Conservation (phyloP, 2,113 vertebrate species). For the Hystrix cristata region DNA sequence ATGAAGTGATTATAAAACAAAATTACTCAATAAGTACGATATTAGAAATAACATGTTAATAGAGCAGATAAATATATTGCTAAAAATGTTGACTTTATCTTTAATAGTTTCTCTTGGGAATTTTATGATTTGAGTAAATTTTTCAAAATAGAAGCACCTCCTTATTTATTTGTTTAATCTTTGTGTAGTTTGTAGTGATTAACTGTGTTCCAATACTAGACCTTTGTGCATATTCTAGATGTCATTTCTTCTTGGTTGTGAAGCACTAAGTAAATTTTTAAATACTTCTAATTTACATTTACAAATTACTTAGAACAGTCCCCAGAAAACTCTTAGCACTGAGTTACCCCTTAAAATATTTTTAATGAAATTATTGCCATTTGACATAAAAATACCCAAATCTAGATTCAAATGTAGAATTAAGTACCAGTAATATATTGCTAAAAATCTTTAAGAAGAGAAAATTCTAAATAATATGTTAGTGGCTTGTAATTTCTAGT, state of each 20-base stretch:
- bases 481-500: conserved; percentile 66
- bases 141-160: background rate
- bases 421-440: background rate
- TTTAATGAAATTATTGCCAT: conserved; percentile 39
- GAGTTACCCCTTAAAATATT: background rate
- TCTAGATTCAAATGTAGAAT: conserved; percentile 31
- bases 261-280: background rate
- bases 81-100: background rate
- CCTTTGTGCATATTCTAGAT: background rate
- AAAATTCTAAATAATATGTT: conserved; percentile 62
- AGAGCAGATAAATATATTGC: conserved; percentile 32
- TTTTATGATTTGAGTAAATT: conserved; percentile 18
- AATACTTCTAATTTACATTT: background rate
- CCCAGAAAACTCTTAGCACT: background rate
- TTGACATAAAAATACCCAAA: conserved; percentile 3
- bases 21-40: conserved; percentile 70
- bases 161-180: background rate
- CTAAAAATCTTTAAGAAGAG: background rate
- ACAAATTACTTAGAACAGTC: background rate
- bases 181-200: background rate
- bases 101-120: conserved; percentile 10
- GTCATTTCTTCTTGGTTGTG: background rate
- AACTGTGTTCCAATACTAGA: background rate
- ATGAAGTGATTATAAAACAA: conserved; percentile 72
- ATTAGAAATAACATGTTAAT: conserved; percentile 73